Conservation (phyloP, 1,140 invertebrate species). For the Bombus fervidus region DNA sequence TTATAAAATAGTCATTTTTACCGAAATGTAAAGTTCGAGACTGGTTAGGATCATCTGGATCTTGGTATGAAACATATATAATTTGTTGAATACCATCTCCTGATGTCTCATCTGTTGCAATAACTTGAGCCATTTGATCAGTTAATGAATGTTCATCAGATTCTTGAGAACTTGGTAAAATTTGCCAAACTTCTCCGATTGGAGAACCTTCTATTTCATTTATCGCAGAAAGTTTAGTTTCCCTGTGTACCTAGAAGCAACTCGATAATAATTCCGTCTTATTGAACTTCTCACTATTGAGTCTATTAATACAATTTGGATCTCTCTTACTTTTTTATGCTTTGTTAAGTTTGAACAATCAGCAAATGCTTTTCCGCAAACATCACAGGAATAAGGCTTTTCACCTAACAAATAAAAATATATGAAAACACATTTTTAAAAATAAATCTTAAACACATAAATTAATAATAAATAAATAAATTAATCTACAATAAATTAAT, state of each 20-base stretch:
- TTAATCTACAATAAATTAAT: not conserved
- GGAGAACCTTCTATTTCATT: constrained; percentile 63
- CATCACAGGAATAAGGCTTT: constrained; percentile 89
- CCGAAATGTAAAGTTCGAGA: constrained; percentile 79
- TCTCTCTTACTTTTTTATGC: constrained; percentile 84
- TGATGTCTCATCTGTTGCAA: constrained; percentile 69
- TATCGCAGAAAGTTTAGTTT: constrained; percentile 66
- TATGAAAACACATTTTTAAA: constrained; percentile 19
- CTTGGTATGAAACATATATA: constrained; percentile 82
- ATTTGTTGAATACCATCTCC: constrained; percentile 78
- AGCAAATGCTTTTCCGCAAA: constrained; percentile 90
- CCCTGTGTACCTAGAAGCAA: constrained; percentile 70
- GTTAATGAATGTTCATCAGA: constrained; percentile 66
- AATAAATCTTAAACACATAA: constrained; percentile 12
- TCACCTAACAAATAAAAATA: constrained; percentile 83
- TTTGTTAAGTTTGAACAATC: constrained; percentile 87
- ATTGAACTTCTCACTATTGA: not conserved
- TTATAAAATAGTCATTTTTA: constrained; percentile 40
- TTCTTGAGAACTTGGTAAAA: constrained; percentile 70
- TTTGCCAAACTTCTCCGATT: constrained; percentile 75
- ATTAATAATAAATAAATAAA: no score
- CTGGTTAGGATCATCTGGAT: constrained; percentile 78
- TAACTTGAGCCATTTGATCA: constrained; percentile 67
- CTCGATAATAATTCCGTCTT: constrained; percentile 37
- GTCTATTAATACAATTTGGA: constrained; percentile 6